Evolutionary conservation across 2,888 invertebrate species (phyloP), one percentile per base, ranked within the genome.

Genomic region (Drosophila sordidula): DNA sequence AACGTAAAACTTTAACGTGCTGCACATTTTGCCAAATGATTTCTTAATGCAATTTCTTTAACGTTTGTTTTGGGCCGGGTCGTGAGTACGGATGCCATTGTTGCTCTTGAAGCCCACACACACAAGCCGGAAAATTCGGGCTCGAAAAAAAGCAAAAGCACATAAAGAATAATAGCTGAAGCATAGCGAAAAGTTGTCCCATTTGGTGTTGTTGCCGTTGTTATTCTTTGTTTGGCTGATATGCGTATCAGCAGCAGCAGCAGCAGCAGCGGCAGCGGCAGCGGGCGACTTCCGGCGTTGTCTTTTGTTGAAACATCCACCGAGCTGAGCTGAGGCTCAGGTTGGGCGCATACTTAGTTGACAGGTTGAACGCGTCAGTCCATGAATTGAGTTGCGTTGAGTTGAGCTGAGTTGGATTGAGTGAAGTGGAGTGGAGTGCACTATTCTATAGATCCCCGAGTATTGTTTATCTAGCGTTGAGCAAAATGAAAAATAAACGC

Each of bases 11-110:
- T 75, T 29, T 18, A 61, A 71, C 26, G 55, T 41, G 56, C 56
- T 65, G 47, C 75, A 75, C 65, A 86, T 66, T 65, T 70, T 46
- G 56, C 61, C 69, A 80, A 88, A 83, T 83, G 89, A 88, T 83
- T 83, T 88, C 89, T 76, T 83, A 88, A 83, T 89, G 83, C 89
- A 89, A 83, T 83, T 88, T 70, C 78, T 14, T 39, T 42, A 45
- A 12, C 32, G 38, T 32, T 72, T 49, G 49, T 61, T 57, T 61
- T 54, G 38, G 63, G 38, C 9, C 32, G 58, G 44, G 32, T 73
- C 78, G 42, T 62, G 66, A 32, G 62, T 16, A 61, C 61, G 70
- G 64, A 66, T 59, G 55, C 73, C 54, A 72, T 86, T 88, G 87
- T 88, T 86, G 64, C 66, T 64, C 46, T 61, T 69, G 56, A 78